Evolutionary conservation across 2,797 vertebrate species (phyloP).

Genomic region (Neosilurus hyrtlii): DNA sequence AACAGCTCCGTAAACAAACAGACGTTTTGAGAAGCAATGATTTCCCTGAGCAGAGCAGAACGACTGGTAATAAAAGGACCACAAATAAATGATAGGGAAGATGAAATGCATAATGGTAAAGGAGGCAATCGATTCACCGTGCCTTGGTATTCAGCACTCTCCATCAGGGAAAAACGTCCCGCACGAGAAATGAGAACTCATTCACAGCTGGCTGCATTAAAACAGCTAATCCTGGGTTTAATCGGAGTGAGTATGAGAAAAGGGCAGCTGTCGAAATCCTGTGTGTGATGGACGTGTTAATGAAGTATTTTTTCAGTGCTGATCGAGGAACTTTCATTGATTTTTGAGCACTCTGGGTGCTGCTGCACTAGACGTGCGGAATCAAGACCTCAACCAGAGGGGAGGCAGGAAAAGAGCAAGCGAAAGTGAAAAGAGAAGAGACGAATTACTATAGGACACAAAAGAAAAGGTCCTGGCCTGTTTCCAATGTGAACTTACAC

Average conservation of each 20-base stretch:
- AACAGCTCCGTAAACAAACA: conserved; percentile 31
- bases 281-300: conserved; percentile 2
- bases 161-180: neutral
- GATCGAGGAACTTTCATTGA: conserved; percentile 8
- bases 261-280: neutral
- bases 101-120: conserved; percentile 7
- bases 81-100: conserved; percentile 20
- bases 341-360: neutral
- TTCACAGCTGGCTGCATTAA: conserved; percentile 12
- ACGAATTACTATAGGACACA: conserved; percentile 22
- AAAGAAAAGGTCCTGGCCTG: conserved; percentile 40
- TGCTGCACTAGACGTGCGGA: neutral
- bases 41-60: conserved; percentile 10
- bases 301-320: neutral
- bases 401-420: neutral
- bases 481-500: conserved; percentile 27
- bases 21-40: neutral
- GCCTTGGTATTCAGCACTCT: neutral
- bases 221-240: conserved; percentile 24
- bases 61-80: conserved; percentile 16
- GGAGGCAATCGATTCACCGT: conserved; percentile 34
- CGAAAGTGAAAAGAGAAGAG: neutral
- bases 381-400: conserved; percentile 20
- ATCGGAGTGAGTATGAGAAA: neutral
- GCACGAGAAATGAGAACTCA: neutral